Base-by-base conservation (phyloP, 2,888 invertebrate genomes). In the Acrobeloides nanus region DNA sequence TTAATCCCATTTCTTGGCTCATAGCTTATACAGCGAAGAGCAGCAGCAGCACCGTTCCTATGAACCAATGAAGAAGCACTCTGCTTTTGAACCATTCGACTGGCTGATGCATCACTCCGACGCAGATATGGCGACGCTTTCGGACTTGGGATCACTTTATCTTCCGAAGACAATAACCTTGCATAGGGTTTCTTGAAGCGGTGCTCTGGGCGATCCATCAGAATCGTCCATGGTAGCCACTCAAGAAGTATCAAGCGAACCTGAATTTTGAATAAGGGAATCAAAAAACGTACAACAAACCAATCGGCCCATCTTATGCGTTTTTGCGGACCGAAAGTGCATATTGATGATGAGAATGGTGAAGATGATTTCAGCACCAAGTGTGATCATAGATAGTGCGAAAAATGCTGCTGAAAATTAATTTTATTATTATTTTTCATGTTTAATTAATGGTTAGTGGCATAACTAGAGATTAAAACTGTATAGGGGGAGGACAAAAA, bases 161-260 rank as follows among this genome's bases (percentile, higher is more conserved):
- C n/a, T n/a, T n/a, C n/a, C n/a, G n/a, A n/a, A n/a, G n/a, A n/a
- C n/a, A n/a, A n/a, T n/a, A n/a, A n/a, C n/a, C n/a, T n/a, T n/a
- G n/a, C n/a, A n/a, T n/a, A n/a, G n/a, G n/a, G n/a, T n/a, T n/a
- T n/a, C n/a, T 44, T 46, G 72, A 89, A 87, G 77, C 89, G 88
- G 80, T 87, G 88, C 43, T 89, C 90, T 34, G 93, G 95, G 73
- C 93, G 83, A 72, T 84, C 84, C 93, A 97, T 95, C 73, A 92
- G 84, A 75, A 95, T 81, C 70, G 93, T 78, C 83, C 89, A 90
- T 68, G 97, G 95, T 78, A 97, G 81, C 90, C 93, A 95, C 78
- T 87, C 86, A 74, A 95, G 83, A 79, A 97, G 88, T 75, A 93
- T 83, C 68, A 85, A 84, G 79, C 88, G 87, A 74, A 92, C 86